A percentile compares a stretch with the other conserved stretches of the same genome.
Evolutionary conservation across 2,113 vertebrate species (phyloP).

Genomic region (Pseudorhombus dupliciocellatus): DNA sequence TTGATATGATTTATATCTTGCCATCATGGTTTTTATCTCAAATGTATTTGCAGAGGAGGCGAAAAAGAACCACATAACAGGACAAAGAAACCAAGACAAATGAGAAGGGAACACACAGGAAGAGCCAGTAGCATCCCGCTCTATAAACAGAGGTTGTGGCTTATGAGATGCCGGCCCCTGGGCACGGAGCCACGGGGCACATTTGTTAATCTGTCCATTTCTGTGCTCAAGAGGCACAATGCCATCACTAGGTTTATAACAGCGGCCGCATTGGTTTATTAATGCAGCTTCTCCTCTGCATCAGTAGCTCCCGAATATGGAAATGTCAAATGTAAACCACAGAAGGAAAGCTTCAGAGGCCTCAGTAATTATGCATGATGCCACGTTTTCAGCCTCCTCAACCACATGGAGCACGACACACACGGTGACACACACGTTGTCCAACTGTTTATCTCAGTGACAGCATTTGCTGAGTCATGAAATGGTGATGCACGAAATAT

Average conservation of each 20-base stretch:
- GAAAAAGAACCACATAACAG: neutral
- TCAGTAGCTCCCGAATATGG: neutral
- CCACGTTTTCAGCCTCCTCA: neutral
- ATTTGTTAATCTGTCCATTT: neutral
- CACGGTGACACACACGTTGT: neutral
- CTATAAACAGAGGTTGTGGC: neutral
- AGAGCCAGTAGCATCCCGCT: too few relatives aligned
- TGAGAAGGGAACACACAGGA: too few relatives aligned
- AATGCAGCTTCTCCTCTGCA: neutral
- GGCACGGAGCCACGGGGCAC: neutral
- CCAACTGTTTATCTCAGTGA: neutral
- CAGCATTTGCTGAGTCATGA: too few relatives aligned
- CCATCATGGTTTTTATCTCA: too few relatives aligned
- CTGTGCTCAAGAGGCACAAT: neutral
- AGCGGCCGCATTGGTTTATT: neutral
- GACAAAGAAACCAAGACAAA: too few relatives aligned
- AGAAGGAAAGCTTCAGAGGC: neutral
- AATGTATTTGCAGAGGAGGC: too few relatives aligned
- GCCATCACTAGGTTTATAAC: neutral
- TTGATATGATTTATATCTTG: too few relatives aligned
- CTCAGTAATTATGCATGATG: neutral
- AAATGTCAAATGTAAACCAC: neutral
- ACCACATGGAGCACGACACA: neutral
- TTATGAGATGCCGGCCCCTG: neutral
- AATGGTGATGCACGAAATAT: neutral